phyloP scores from a whole-genome alignment of 2,888 invertebrate species.

The Himalopsyche anomala region DNA sequence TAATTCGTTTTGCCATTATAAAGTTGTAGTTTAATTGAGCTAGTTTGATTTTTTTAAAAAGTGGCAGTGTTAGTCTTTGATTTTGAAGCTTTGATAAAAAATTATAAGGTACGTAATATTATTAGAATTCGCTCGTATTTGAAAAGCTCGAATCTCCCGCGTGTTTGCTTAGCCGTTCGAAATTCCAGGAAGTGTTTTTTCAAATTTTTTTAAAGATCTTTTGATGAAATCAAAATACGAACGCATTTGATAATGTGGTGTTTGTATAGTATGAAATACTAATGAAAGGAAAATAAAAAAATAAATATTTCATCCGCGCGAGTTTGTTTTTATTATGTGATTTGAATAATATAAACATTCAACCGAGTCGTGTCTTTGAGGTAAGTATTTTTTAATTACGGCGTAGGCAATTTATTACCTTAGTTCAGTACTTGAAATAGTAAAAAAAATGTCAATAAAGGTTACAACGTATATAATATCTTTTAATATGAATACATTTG shows the following conservation, averaged over 20 bases:
- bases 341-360: background rate
- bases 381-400: too few species aligned
- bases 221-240: conserved; percentile 41
- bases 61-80: too few species aligned
- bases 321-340: background rate
- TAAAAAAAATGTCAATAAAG: too few species aligned
- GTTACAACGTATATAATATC: too few species aligned
- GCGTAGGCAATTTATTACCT: too few species aligned
- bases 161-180: conserved; percentile 28
- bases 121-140: background rate
- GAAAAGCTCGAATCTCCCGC: conserved; percentile 5
- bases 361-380: background rate
- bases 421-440: too few species aligned
- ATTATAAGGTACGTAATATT: too few species aligned
- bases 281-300: conserved; percentile 34
- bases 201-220: conserved; percentile 36
- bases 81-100: too few species aligned
- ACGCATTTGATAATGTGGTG: conserved; percentile 5
- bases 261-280: conserved; percentile 5
- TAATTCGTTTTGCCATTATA: too few species aligned
- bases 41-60: too few species aligned
- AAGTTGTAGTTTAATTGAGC: too few species aligned
- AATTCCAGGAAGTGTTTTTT: conserved; percentile 41
- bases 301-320: background rate
- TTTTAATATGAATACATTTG: too few species aligned